These are phyloP conservation scores for Emys orbicularis DNA, from an alignment of 2,797 vertebrate species.

Conservation along the genomic window DNA sequence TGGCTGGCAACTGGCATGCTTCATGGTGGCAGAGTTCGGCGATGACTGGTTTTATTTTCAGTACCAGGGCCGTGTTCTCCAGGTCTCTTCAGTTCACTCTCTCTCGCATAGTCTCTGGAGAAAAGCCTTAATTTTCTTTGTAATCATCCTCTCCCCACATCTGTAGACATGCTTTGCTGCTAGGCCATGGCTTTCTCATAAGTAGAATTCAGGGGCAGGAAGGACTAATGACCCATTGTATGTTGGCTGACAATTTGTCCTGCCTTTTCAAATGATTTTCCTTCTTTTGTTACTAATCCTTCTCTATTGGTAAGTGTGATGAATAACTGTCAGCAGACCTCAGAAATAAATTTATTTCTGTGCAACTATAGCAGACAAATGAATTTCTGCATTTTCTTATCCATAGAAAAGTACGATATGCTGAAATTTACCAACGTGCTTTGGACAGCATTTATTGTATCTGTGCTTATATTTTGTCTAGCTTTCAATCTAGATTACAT, in stretches of 20 bases:
- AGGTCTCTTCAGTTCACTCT: background rate
- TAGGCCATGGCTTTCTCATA: background rate
- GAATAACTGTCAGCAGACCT: constrained; percentile 39
- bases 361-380: constrained; percentile 21
- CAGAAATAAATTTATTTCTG: background rate
- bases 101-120: too few species aligned
- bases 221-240: accelerated
- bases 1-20: background rate
- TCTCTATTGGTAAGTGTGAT: background rate
- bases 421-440: constrained; percentile 42
- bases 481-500: background rate
- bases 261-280: background rate
- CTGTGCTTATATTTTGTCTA: constrained; percentile 21
- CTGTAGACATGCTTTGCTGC: background rate
- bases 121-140: background rate
- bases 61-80: background rate
- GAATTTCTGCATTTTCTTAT: constrained; percentile 27
- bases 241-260: background rate
- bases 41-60: background rate
- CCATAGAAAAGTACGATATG: background rate
- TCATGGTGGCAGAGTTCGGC: background rate
- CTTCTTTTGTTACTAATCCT: constrained; percentile 28
- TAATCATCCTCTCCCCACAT: background rate
- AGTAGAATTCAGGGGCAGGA: background rate
- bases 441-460: background rate